These are phyloP conservation scores for Bolinopsis microptera DNA, from an alignment of 37 sponge, comb jelly and placozoan genomes.

Conservation along the genomic window DNA sequence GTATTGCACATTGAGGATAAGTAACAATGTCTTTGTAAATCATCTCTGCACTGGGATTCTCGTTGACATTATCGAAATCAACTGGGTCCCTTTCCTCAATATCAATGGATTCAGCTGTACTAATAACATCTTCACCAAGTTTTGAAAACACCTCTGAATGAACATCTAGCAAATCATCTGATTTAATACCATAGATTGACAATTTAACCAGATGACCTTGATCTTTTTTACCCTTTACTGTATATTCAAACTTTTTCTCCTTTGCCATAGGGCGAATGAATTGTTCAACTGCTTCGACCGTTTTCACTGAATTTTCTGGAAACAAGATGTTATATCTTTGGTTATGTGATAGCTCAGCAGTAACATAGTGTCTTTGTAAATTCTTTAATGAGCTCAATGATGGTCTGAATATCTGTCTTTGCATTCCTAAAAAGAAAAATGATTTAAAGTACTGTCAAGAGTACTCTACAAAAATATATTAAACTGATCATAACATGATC, in stretches of 20 bases:
- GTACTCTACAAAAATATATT: no score
- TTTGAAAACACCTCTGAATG: neutral
- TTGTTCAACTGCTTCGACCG: neutral
- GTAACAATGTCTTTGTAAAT: neutral
- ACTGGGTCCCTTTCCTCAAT: neutral
- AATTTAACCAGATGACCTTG: neutral
- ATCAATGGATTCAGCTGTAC: neutral
- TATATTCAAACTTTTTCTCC: neutral
- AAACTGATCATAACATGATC: no score
- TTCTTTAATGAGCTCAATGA: neutral
- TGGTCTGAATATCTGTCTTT: neutral
- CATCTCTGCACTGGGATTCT: neutral
- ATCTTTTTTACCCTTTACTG: neutral
- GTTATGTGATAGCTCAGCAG: neutral
- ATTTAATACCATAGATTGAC: neutral
- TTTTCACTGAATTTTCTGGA: neutral
- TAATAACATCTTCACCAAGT: neutral
- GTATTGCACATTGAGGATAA: slow-evolving; percentile 33
- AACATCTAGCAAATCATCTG: neutral
- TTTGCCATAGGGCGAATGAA: neutral
- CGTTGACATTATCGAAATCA: no score
- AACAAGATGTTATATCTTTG: neutral
- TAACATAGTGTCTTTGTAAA: neutral
- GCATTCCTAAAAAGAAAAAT: no score
- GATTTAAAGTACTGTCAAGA: no score